phyloP scores from a whole-genome alignment of 64 coral and sea anemone genomes.

The Porites lutea region DNA sequence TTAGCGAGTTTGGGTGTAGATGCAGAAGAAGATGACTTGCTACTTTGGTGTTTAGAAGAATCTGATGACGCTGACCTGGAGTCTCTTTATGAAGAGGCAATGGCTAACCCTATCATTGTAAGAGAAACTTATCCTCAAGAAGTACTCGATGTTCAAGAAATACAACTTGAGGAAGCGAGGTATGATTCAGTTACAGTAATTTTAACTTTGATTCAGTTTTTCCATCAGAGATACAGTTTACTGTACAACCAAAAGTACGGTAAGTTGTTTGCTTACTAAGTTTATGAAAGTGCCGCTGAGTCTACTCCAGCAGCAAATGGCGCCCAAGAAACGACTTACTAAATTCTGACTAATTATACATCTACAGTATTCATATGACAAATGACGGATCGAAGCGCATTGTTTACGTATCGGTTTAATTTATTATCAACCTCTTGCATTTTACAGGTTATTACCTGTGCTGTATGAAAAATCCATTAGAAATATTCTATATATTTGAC shows the following conservation, averaged over 20 bases:
- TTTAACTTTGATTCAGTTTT: not conserved
- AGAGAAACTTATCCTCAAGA: not conserved
- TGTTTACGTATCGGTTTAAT: no score
- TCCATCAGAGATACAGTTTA: not conserved
- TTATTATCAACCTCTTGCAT: no score
- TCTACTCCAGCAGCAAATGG: no score
- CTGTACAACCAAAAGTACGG: not conserved
- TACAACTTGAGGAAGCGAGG: not conserved
- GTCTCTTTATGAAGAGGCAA: constrained; percentile 34
- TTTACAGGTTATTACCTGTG: no score
- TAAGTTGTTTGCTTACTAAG: no score
- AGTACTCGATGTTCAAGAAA: not conserved
- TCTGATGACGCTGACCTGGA: constrained; percentile 34
- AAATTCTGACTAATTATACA: no score
- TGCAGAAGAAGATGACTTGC: constrained; percentile 54
- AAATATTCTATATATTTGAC: no score
- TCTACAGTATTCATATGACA: no score
- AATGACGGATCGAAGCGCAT: no score
- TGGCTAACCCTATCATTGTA: constrained; percentile 18
- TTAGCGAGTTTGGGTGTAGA: constrained; percentile 16
- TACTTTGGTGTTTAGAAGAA: constrained; percentile 37
- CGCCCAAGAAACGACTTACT: no score
- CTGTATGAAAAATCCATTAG: no score
- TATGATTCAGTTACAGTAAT: not conserved
- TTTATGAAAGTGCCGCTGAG: no score